Evolutionary conservation across 1,140 invertebrate genomes (phyloP).

Genomic region (Callitettix versicolor): DNA sequence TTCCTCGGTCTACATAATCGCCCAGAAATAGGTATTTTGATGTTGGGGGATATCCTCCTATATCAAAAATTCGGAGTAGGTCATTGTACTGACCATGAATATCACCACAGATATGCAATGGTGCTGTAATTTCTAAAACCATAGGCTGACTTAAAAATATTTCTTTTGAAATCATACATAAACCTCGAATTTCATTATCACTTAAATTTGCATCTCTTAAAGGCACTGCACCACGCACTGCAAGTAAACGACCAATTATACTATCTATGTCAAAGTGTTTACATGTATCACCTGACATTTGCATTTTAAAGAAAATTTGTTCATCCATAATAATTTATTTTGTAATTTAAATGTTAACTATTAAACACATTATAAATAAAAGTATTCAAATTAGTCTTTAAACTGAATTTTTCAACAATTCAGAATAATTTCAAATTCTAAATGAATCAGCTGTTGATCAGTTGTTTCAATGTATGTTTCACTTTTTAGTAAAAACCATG

Average conservation of each 20-base stretch:
- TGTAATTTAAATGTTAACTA: no score
- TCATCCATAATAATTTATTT: no score
- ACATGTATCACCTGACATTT: no score
- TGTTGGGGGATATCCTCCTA: slow-evolving; percentile 93
- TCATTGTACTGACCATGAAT: slow-evolving; percentile 81
- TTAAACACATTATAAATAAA: no score
- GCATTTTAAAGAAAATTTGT: no score
- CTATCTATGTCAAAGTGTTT: slow-evolving; percentile 78
- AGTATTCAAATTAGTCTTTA: no score
- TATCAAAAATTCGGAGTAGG: slow-evolving; percentile 85
- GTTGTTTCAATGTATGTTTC: no score
- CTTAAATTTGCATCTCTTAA: slow-evolving; percentile 60
- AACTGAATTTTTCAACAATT: no score
- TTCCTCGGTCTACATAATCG: slow-evolving; percentile 84
- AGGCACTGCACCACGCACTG: slow-evolving; percentile 56
- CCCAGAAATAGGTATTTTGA: slow-evolving; percentile 93
- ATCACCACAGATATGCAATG: slow-evolving; percentile 60
- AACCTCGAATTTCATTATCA: slow-evolving; percentile 46
- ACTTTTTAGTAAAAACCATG: no score
- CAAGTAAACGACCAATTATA: slow-evolving; percentile 84
- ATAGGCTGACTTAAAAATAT: slow-evolving; percentile 58
- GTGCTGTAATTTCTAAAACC: slow-evolving; percentile 36
- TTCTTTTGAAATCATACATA: slow-evolving; percentile 34
- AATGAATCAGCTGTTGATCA: no score
- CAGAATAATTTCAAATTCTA: no score